Conservation (phyloP, 2,888 invertebrate species). For the Orgyia antiqua region DNA sequence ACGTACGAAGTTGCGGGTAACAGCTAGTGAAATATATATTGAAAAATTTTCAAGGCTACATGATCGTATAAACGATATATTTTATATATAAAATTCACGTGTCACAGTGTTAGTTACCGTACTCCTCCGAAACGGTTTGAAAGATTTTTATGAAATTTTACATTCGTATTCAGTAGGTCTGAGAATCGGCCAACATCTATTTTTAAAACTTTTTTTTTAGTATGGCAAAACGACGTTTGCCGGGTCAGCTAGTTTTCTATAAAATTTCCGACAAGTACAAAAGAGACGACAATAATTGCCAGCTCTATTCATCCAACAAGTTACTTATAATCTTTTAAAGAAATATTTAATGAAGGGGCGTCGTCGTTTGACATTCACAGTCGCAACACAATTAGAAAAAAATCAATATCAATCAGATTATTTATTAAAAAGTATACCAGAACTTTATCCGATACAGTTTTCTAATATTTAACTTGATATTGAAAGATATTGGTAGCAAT, state of each 20-base stretch:
- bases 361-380: constrained; percentile 40
- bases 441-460: constrained; percentile 3
- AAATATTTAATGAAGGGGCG: constrained; percentile 66
- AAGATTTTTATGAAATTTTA: too few relatives aligned
- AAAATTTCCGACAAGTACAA: constrained; percentile 21
- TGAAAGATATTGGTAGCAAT: too few relatives aligned
- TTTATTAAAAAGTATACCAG: constrained; percentile 40
- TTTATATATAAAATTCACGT: too few relatives aligned
- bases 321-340: constrained; percentile 52
- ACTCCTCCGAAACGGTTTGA: too few relatives aligned
- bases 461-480: constrained; percentile 1
- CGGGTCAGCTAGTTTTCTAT: too few relatives aligned
- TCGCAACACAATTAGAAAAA: constrained; percentile 64
- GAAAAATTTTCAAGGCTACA: not conserved
- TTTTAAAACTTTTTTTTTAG: too few relatives aligned
- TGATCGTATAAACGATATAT: constrained; percentile 9
- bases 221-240: too few relatives aligned
- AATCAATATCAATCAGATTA: constrained; percentile 58
- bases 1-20: too few relatives aligned
- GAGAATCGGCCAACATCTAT: too few relatives aligned
- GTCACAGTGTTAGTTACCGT: too few relatives aligned
- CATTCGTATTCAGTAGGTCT: too few relatives aligned
- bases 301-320: constrained; percentile 44
- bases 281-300: constrained; percentile 37
- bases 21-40: too few relatives aligned